Evolutionary conservation across 2,113 vertebrate species (phyloP), one percentile per base, ranked within the genome.

Genomic region (Zapus hudsonius): DNA sequence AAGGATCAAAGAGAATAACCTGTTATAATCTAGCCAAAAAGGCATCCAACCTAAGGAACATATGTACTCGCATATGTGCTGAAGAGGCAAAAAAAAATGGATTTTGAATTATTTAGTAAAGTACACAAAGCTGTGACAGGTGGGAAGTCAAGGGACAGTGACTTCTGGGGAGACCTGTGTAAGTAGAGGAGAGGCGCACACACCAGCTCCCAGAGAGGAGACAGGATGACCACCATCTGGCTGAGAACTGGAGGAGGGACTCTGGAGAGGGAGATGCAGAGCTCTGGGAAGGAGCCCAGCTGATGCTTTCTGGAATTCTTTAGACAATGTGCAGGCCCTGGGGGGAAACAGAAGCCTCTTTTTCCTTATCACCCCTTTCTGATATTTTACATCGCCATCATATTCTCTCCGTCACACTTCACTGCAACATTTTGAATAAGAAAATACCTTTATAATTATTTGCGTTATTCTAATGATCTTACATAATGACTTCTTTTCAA

Each of bases 401-500:
- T n/a, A 67, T 7, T 23, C 61, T 33, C 19, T 61, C 20, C 40
- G 13, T 33, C n/a, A 52, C 82, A 20, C 64, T 72, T 84, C 72
- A 23, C 22, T 63, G 27, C n/a, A 87, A 57, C 5, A 20, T 20
- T 78, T 23, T 81, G 84, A 87, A 31, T 89, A 19, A 76, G 33
- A 86, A 89, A 82, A 89, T 36, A 5, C 8, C 22, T 38, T n/a
- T 80, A 29, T 9, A 84, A 36, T 66, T 42, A 15, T 40, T 47
- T 61, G n/a, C 44, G 91, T n/a, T 31, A 66, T 87, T 57, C 70
- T 59, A 72, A 86, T 52, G 27, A 81, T 87, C 70, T 67, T 23
- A n/a, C n/a, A n/a, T 5, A 29, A 52, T 47, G 89, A 57, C 55
- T 63, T 85, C 91, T 33, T 84, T 74, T 5, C 42, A 72, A 13